Evolutionary conservation across 2,888 invertebrate genomes (phyloP).

Genomic region (Synanthedon vespiformis): DNA sequence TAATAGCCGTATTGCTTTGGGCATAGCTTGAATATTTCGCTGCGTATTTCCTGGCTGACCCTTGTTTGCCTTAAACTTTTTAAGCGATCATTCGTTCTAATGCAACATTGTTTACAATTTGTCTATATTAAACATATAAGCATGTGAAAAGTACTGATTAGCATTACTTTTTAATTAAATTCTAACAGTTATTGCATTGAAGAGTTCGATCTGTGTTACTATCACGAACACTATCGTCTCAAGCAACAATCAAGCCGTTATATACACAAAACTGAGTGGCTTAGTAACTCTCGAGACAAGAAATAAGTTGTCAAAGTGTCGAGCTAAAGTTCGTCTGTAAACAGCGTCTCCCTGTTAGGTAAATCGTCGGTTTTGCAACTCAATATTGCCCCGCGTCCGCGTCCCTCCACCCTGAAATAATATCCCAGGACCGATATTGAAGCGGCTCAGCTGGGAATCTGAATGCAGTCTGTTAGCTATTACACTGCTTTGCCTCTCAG

Average conservation of each 20-base stretch:
- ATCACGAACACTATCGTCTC: conserved; percentile 25
- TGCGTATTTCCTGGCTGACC: conserved; percentile 16
- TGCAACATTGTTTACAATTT: neutral
- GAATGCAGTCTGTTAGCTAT: conserved; percentile 43
- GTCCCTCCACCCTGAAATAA: conserved; percentile 53
- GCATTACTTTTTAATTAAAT: neutral
- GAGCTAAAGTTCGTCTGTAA: conserved; percentile 59
- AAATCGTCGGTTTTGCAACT: conserved; percentile 66
- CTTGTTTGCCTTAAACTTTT: conserved; percentile 22
- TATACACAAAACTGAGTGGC: conserved; percentile 53
- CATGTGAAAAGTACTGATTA: neutral
- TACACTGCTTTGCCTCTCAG: conserved; percentile 33
- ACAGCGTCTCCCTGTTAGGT: conserved; percentile 59
- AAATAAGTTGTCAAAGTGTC: conserved; percentile 70
- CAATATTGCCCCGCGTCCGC: conserved; percentile 51
- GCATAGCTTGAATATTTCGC: conserved; percentile 37
- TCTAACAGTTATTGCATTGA: conserved; percentile 8
- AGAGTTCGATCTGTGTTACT: conserved; percentile 8
- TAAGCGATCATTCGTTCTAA: conserved; percentile 9
- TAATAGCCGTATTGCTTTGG: conserved; percentile 40
- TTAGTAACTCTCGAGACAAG: conserved; percentile 58
- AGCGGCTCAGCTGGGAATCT: conserved; percentile 43
- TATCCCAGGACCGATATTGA: conserved; percentile 57
- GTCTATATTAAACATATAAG: neutral
- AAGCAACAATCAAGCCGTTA: conserved; percentile 46